Evolutionary conservation across 2,113 vertebrate genomes (phyloP).

Genomic region (Azemiops feae): DNA sequence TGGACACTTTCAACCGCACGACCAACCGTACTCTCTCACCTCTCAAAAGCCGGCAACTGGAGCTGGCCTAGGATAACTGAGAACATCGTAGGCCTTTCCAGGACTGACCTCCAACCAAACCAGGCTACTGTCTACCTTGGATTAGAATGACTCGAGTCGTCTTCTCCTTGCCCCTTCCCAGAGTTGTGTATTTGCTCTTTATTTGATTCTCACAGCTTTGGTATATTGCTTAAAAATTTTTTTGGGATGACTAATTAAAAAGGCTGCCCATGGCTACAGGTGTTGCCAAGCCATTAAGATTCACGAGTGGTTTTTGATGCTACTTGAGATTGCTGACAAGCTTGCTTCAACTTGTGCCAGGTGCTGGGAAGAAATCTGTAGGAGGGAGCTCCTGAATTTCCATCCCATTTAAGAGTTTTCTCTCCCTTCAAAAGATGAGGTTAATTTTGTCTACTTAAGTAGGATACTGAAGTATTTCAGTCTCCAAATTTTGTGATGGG

Average conservation of each 20-base stretch:
- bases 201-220: conserved; percentile 30
- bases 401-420: not conserved
- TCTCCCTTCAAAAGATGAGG: not conserved
- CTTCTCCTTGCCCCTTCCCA: not conserved
- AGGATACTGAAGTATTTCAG: not conserved
- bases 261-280: conserved; percentile 11
- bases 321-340: not conserved
- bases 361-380: not conserved
- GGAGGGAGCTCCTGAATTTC: not conserved
- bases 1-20: conserved; percentile 69
- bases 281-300: conserved; percentile 1
- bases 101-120: conserved; percentile 12
- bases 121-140: not conserved
- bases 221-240: conserved; percentile 10
- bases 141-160: not conserved
- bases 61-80: conserved; percentile 30
- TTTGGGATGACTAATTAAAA: conserved; percentile 51
- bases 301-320: not conserved
- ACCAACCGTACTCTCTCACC: conserved; percentile 54
- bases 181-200: conserved; percentile 31
- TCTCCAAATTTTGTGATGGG: not conserved
- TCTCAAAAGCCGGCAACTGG: conserved; percentile 55
- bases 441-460: not conserved
- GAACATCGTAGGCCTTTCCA: fast-evolving
- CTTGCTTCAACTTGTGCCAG: not conserved